Conservation (phyloP, 2,113 vertebrate genomes). For the Origma solitaria region DNA sequence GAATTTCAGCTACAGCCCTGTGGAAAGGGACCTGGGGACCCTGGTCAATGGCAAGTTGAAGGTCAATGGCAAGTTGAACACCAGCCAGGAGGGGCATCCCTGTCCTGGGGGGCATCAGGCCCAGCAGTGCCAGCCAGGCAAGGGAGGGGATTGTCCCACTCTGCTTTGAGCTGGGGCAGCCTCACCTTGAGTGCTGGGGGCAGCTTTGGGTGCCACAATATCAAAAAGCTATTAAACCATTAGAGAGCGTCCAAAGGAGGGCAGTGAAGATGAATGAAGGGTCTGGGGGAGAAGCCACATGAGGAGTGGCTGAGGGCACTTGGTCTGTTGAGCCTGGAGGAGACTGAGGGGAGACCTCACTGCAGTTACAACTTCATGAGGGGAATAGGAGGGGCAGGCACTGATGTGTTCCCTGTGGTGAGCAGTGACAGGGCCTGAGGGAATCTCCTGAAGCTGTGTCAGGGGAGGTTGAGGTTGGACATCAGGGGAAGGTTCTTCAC, state of each 20-base stretch:
- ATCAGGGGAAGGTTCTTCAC: not conserved
- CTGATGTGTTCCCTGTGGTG: not conserved
- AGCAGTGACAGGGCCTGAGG: not conserved
- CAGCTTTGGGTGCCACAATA: not conserved
- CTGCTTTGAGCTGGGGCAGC: fast-evolving
- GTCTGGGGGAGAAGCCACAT: not conserved
- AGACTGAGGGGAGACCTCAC: not conserved
- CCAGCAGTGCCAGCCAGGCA: fast-evolving
- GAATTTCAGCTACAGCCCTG: not conserved
- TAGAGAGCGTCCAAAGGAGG: not conserved
- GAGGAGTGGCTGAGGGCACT: not conserved
- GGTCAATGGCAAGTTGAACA: not conserved
- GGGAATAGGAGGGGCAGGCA: no score
- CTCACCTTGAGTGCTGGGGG: not conserved
- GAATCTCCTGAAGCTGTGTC: not conserved
- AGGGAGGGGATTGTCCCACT: not conserved
- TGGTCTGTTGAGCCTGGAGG: not conserved
- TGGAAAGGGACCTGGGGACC: not conserved
- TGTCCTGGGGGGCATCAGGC: not conserved
- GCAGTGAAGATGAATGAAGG: not conserved
- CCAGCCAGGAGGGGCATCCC: not conserved
- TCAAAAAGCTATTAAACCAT: not conserved
- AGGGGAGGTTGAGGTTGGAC: not conserved
- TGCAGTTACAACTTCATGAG: no score
- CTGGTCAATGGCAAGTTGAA: not conserved